Evolutionary conservation across 1,140 invertebrate genomes (phyloP).

Genomic region (Drusus annulatus): DNA sequence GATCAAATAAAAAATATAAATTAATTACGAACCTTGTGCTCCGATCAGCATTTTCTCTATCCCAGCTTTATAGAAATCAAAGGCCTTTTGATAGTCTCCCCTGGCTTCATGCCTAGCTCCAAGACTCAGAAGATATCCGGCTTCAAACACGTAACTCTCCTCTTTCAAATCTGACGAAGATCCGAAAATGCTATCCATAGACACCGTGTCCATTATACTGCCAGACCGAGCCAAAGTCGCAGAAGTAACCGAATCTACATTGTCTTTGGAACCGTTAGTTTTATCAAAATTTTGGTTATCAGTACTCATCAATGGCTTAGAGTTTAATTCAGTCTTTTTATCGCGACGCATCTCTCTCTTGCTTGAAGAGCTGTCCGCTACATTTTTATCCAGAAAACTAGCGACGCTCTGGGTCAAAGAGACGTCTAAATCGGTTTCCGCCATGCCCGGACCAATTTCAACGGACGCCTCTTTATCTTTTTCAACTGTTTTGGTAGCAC

Average conservation of each 20-base stretch:
- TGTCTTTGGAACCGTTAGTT: slow-evolving; percentile 13
- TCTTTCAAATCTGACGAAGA: slow-evolving; percentile 60
- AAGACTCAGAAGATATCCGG: slow-evolving; percentile 66
- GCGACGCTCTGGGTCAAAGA: slow-evolving; percentile 38
- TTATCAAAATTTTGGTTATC: slow-evolving; percentile 15
- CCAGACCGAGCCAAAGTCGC: slow-evolving; percentile 15
- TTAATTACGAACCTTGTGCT: slow-evolving; percentile 68
- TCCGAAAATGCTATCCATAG: slow-evolving; percentile 45
- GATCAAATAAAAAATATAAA: background rate
- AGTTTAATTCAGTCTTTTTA: too few species aligned
- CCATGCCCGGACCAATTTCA: background rate
- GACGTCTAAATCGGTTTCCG: slow-evolving; percentile 23
- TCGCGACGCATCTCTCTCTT: too few species aligned
- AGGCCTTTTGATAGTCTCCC: slow-evolving; percentile 64
- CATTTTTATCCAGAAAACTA: slow-evolving; percentile 26
- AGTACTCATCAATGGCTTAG: background rate
- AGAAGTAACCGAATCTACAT: background rate
- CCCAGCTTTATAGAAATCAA: slow-evolving; percentile 66
- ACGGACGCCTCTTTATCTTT: background rate
- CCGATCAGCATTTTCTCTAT: slow-evolving; percentile 70
- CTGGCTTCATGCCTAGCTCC: slow-evolving; percentile 65
- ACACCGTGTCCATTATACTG: slow-evolving; percentile 36
- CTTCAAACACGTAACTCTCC: slow-evolving; percentile 69
- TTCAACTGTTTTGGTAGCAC: background rate
- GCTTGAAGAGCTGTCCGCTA: too few species aligned